Evolutionary conservation across 2,888 invertebrate species (phyloP), one percentile per base, ranked within the genome.

Genomic region (Stenolophus ochropezus): DNA sequence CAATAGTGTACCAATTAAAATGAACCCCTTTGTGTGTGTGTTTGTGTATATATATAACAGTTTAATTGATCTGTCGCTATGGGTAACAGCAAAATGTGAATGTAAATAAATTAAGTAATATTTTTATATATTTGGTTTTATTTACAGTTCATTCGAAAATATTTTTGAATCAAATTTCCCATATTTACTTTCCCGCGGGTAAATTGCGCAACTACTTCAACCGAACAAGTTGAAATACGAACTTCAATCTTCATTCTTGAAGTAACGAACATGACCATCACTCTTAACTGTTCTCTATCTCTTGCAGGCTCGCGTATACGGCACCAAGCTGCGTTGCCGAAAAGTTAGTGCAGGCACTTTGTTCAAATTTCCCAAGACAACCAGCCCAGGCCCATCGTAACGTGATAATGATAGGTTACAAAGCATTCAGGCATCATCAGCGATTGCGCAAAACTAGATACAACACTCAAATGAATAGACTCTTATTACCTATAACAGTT

Each of bases 131-230:
- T n/a, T n/a, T n/a, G n/a, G n/a, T n/a, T n/a, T 42, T 11, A 42
- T 42, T 11, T 11, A 42, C 11, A 3, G 33, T 42, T 0, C 51
- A 16, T 53, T 18, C 51, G 6, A 53, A 51, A 18, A 53, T 18
- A 16, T 18, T 53, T 53, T 18, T 18, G 16, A 8, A 2, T 16
- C 51, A 58, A 58, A 58, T 21, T 21, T 58, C 58, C 11, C n/a
- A 58, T 58, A 58, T 58, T 58, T 58, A 58, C 20, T 20, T 58
- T 58, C 58, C n/a, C 21, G 20, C 1, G 11, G n/a, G 51, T 16
- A 58, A 21, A 58, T 58, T 58, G n/a, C 58, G 58, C 58, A 58
- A 58, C 58, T 53, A 6, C 51, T 53, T 53, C 51, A 53, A 14
- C 6, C 6, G 42, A 42, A 42, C 1, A 42, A 42, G 42, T 11